phyloP scores from a whole-genome alignment of 2,113 vertebrate genomes.

The Puntigrus tetrazona region DNA sequence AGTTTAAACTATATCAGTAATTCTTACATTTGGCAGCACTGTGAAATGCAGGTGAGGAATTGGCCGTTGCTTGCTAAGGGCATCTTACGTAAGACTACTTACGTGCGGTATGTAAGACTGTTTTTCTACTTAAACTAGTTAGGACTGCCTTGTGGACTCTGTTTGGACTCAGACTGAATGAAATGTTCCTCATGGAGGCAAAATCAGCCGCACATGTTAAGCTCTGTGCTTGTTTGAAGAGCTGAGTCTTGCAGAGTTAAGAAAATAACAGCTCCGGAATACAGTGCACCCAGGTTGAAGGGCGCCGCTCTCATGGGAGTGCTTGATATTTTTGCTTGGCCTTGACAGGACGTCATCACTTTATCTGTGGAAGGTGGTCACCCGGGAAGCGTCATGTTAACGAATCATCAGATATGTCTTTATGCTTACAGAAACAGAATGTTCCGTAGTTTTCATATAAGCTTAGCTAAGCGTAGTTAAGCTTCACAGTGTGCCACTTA shows the following conservation, averaged over 20 bases:
- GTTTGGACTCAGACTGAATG: constrained; percentile 39
- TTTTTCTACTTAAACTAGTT: constrained; percentile 49
- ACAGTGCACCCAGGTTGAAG: constrained; percentile 66
- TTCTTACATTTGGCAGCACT: constrained; percentile 7
- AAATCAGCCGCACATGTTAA: constrained; percentile 68
- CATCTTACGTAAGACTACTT: constrained; percentile 36
- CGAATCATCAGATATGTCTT: constrained; percentile 1
- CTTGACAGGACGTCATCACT: constrained; percentile 46
- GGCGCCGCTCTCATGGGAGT: constrained; percentile 62
- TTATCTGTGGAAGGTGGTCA: neutral
- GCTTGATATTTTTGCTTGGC: constrained; percentile 54
- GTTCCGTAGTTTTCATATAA: neutral
- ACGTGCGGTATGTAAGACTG: constrained; percentile 24
- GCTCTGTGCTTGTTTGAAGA: constrained; percentile 68
- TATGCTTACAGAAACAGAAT: constrained; percentile 2
- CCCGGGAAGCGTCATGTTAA: neutral
- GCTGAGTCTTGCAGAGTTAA: constrained; percentile 66
- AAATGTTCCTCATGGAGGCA: constrained; percentile 44
- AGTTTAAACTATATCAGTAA: neutral
- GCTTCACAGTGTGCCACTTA: neutral
- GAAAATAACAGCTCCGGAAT: constrained; percentile 68
- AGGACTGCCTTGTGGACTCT: constrained; percentile 42
- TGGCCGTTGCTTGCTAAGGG: neutral
- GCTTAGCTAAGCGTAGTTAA: too few relatives aligned
- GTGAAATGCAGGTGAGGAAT: constrained; percentile 7